These are phyloP conservation scores for Agapostemon virescens DNA, from an alignment of 2,888 invertebrate species.

Conservation along the genomic window DNA sequence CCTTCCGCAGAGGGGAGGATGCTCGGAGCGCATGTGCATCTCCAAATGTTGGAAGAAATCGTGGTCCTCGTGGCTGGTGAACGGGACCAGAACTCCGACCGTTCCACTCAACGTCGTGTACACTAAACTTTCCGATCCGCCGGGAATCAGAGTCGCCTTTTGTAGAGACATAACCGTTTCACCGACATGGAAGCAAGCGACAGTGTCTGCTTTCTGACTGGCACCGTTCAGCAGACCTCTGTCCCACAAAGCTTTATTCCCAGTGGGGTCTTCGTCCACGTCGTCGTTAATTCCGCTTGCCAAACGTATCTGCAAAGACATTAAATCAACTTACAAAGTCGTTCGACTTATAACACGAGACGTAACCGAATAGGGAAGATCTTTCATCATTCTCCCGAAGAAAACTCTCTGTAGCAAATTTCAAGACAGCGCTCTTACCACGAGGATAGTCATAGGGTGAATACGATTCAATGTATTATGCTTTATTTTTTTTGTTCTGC, in stretches of 20 bases:
- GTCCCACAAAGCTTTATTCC: constrained; percentile 98
- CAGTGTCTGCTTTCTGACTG: constrained; percentile 97
- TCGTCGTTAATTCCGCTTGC: constrained; percentile 97
- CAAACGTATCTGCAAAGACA: constrained; percentile 83
- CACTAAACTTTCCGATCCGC: constrained; percentile 97
- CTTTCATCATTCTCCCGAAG: too few relatives aligned
- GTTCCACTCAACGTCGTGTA: constrained; percentile 98
- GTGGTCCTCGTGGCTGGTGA: constrained; percentile 97
- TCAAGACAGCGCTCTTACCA: too few relatives aligned
- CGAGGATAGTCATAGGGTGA: too few relatives aligned
- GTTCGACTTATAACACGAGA: background rate
- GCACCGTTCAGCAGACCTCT: constrained; percentile 96
- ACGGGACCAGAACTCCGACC: constrained; percentile 95
- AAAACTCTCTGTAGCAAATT: too few relatives aligned
- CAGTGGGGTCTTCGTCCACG: constrained; percentile 99
- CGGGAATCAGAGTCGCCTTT: constrained; percentile 97
- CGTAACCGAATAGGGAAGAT: background rate
- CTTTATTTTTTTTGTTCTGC: too few relatives aligned
- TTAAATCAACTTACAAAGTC: background rate
- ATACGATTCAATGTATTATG: too few relatives aligned
- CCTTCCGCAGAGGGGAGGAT: constrained; percentile 96
- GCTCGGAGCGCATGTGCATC: constrained; percentile 99
- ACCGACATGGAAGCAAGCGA: constrained; percentile 96
- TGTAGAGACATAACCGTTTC: constrained; percentile 98
- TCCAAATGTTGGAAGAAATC: constrained; percentile 99